phyloP scores from a whole-genome alignment of 1,140 invertebrate genomes.

The Anthonomus grandis region DNA sequence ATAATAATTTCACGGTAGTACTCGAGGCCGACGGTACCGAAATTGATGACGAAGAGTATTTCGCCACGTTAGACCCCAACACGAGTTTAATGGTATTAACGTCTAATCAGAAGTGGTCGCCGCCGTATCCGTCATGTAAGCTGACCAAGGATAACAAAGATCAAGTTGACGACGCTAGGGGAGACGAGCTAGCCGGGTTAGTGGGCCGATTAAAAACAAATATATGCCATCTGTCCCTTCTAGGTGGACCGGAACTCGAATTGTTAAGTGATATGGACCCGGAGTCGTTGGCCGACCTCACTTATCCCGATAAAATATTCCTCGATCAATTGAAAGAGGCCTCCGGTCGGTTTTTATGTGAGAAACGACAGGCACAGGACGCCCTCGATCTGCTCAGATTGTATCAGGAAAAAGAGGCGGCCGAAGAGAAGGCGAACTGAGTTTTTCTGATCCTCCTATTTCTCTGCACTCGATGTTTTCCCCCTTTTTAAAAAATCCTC shows the following conservation, averaged over 20 bases:
- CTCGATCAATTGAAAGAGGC: constrained; percentile 80
- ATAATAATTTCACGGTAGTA: constrained; percentile 51
- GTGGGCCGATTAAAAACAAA: constrained; percentile 73
- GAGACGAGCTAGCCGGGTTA: constrained; percentile 56
- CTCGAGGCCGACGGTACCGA: constrained; percentile 83
- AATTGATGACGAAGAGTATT: constrained; percentile 86
- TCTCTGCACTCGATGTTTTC: constrained; percentile 9
- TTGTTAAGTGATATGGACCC: constrained; percentile 82
- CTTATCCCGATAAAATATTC: constrained; percentile 73
- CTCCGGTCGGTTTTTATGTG: constrained; percentile 72
- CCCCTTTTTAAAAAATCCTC: constrained; percentile 12
- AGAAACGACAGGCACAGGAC: constrained; percentile 79
- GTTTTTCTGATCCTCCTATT: constrained; percentile 6
- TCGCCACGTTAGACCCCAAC: constrained; percentile 76
- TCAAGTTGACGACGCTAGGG: constrained; percentile 63
- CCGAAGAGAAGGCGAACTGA: constrained; percentile 37
- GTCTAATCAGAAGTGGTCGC: constrained; percentile 69
- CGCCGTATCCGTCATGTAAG: constrained; percentile 49
- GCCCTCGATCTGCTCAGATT: constrained; percentile 70
- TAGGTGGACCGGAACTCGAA: constrained; percentile 75
- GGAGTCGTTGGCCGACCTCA: constrained; percentile 74
- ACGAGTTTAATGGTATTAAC: constrained; percentile 77
- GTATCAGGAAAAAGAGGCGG: constrained; percentile 46
- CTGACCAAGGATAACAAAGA: constrained; percentile 64
- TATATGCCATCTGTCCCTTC: constrained; percentile 74